Evolutionary conservation across 2,888 invertebrate species (phyloP).

Genomic region (Tenthredo scrophulariae): DNA sequence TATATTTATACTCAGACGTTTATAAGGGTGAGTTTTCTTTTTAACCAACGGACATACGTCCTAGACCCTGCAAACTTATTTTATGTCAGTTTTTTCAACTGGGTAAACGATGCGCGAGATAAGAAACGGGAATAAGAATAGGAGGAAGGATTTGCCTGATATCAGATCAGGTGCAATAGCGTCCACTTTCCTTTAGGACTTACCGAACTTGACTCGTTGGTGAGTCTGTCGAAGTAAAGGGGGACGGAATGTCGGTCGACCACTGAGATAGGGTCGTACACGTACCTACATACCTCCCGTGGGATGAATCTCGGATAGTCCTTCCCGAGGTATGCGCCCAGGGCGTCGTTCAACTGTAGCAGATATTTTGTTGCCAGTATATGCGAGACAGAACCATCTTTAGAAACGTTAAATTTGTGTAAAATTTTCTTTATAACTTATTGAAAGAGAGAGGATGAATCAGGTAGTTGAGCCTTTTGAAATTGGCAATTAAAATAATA

Average conservation of each 20-base stretch:
- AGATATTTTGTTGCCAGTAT: background rate
- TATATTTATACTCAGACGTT: background rate
- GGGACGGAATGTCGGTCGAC: conserved; percentile 29
- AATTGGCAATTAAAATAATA: conserved; percentile 8
- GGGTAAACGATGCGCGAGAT: background rate
- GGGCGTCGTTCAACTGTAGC: conserved; percentile 34
- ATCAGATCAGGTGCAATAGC: background rate
- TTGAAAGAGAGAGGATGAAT: too few relatives aligned
- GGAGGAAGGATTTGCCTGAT: conserved; percentile 4
- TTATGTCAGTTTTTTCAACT: background rate
- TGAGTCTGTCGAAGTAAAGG: conserved; percentile 1
- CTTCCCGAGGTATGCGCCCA: conserved; percentile 2
- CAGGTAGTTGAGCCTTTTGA: background rate
- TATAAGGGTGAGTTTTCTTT: background rate
- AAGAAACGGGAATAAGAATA: background rate
- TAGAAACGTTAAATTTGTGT: too few relatives aligned
- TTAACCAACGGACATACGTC: background rate
- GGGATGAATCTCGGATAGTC: conserved; percentile 63
- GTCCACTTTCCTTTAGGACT: background rate
- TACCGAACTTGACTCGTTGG: background rate
- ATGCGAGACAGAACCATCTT: too few relatives aligned
- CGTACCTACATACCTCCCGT: conserved; percentile 62
- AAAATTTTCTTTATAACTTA: too few relatives aligned
- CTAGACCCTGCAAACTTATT: background rate
- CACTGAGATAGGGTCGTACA: conserved; percentile 42